Base-by-base conservation (phyloP, 1,140 invertebrate genomes). In the Lepidurus couesii region DNA sequence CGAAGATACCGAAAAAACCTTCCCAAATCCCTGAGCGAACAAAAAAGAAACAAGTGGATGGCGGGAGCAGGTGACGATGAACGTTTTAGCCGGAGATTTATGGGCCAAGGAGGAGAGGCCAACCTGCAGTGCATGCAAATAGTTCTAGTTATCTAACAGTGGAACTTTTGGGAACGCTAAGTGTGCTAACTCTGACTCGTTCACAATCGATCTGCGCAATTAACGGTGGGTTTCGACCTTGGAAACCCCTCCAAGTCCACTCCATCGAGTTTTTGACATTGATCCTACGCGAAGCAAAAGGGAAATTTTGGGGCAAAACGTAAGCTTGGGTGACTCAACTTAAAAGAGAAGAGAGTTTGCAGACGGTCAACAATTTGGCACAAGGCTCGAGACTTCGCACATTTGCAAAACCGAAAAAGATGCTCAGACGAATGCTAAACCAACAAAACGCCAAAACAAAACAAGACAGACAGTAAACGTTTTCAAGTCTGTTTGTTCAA, bases 381-480 rank as follows among this genome's bases (percentile, higher is more conserved):
- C 34, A 34, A 34, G 34, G 34, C 34, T 34, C 34, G 34, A 34
- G 34, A 4, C 34, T 34, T 34, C 34, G 34, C 34, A 34, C 34
- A 34, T 34, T 34, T 34, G 8, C 53, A 65, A 16, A 65, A 16
- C 16, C 16, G 21, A n/a, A 65, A 65, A 47, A 65, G 53, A 65
- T n/a, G 7, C 53, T 34, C 8, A 65, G 8, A 16, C 7, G 8
- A 65, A 13, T n/a, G 13, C 16, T n/a, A 16, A 65, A 65, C 1
- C 9, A 13, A 21, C 53, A 16, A 65, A 65, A 13, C 7, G n/a
- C 53, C 53, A 21, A 11, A 65, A 65, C 16, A 65, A 65, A 65
- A 65, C 16, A 7, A 65, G 53, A n/a, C 16, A 65, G 53, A 65
- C 53, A 65, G 53, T 65, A 65, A 65, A 65, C 53, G 53, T 65